Evolutionary conservation across 64 coral and sea anemone species (phyloP).

Genomic region (Platygyra sinensis): DNA sequence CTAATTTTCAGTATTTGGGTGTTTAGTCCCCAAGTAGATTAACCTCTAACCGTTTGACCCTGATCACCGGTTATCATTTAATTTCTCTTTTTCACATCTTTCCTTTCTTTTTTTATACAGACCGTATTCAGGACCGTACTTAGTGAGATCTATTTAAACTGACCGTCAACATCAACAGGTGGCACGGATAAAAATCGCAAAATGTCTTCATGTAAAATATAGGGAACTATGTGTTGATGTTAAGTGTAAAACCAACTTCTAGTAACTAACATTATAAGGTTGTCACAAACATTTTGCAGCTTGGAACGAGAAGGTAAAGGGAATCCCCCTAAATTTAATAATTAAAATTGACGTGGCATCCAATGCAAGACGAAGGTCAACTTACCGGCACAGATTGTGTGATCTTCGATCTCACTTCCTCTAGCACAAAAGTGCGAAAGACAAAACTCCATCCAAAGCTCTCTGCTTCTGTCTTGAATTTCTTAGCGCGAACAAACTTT

Average conservation of each 20-base stretch:
- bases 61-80: no score
- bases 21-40: no score
- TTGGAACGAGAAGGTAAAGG: background rate
- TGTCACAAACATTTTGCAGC: background rate
- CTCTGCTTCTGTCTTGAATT: constrained; percentile 89
- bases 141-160: no score
- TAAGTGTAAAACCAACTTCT: background rate
- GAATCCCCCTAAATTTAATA: background rate
- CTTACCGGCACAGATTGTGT: constrained; percentile 87
- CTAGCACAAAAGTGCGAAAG: constrained; percentile 70
- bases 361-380: background rate
- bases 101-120: no score
- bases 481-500: constrained; percentile 76
- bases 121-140: no score
- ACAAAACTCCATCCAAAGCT: constrained; percentile 90
- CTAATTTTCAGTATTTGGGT: no score
- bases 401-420: constrained; percentile 68
- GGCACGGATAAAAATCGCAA: background rate
- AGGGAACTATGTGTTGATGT: background rate
- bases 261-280: background rate
- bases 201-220: no score
- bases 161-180: background rate
- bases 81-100: no score
- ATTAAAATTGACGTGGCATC: background rate
- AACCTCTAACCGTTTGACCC: no score